Evolutionary conservation across 2,888 invertebrate genomes (phyloP), one percentile per base, ranked within the genome.

Genomic region (Stenotaenia linearis): DNA sequence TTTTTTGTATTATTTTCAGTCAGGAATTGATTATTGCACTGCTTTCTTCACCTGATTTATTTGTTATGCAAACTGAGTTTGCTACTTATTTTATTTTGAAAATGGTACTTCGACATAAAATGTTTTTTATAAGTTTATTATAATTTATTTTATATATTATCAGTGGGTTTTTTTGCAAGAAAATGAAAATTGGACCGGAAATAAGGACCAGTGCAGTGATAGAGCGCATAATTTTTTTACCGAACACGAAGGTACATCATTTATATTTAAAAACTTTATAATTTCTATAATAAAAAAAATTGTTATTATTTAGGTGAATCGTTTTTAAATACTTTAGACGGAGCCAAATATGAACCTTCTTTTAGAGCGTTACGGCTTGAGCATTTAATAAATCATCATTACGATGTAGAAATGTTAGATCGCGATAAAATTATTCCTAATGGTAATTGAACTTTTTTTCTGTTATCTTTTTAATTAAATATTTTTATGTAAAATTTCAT

Each of bases 31-130:
- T 93, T 91, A 87, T 88, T 2, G 87, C 89, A 50, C 85, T 92
- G 32, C 88, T 92, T 30, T 86, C 88, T 12, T 90, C 91, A 84
- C 89, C 90, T 0, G 89, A 91, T 83, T 87, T 93, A 80, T 91
- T 91, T 84, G 92, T 92, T 1, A 90, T 92, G 88, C 92, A 93
- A 86, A 92, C 93, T 0, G 93, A 93, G 86, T 92, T 92, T 85
- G 91, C 92, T 37, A 86, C 93, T 56, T 93, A 93, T 83, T 90
- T 90, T 76, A 86, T 92, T 84, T 85, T 93, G 23, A 90, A 92
- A 83, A 89, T 90, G 84, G 86, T 86, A 83, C 80, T 77, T 75
- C 28, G 18, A 75, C 21, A 12, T 7, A 45, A 50, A 21, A 75
- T 75, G 12, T 77, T 69, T 28, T 23, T 56, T n/a, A 15, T 75